Percentiles rank a stretch among this genome's conserved stretches.
These are phyloP conservation scores for Rhorus exstirpatorius DNA, from an alignment of 2,888 invertebrate genomes.

Conservation along the genomic window DNA sequence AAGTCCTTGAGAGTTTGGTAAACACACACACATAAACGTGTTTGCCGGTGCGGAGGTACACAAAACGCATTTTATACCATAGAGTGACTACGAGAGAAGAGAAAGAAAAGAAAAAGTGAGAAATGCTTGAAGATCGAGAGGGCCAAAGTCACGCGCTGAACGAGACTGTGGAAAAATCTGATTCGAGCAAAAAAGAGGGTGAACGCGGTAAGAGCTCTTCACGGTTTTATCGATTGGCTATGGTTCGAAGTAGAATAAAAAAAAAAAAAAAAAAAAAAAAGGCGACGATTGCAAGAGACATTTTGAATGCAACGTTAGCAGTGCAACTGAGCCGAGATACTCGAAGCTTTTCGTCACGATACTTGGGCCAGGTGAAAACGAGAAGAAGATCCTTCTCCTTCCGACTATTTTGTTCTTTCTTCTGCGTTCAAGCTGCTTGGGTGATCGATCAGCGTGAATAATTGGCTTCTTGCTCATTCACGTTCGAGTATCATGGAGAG, in stretches of 20 bases:
- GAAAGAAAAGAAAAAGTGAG: conserved; percentile 40
- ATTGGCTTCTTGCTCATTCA: conserved; percentile 42
- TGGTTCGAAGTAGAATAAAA: conserved; percentile 1
- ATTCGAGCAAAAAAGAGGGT: conserved; percentile 9
- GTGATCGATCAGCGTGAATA: conserved; percentile 66
- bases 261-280: no score
- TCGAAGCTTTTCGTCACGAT: conserved; percentile 40
- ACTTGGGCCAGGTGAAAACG: conserved; percentile 29
- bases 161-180: conserved; percentile 9
- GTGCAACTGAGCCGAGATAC: not conserved
- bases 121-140: conserved; percentile 57
- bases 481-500: not conserved
- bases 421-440: conserved; percentile 17
- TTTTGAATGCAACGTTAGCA: conserved; percentile 23
- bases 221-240: conserved; percentile 45
- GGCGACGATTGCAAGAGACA: conserved; percentile 18
- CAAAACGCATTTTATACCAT: conserved; percentile 51
- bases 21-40: conserved; percentile 45
- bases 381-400: not conserved
- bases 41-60: conserved; percentile 26
- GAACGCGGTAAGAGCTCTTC: conserved; percentile 21
- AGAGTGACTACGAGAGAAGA: conserved; percentile 25
- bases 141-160: conserved; percentile 40
- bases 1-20: conserved; percentile 64
- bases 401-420: conserved; percentile 1